Evolutionary conservation across 2,113 vertebrate species (phyloP), one percentile per base, ranked within the genome.

Genomic region (Tetrao urogallus): DNA sequence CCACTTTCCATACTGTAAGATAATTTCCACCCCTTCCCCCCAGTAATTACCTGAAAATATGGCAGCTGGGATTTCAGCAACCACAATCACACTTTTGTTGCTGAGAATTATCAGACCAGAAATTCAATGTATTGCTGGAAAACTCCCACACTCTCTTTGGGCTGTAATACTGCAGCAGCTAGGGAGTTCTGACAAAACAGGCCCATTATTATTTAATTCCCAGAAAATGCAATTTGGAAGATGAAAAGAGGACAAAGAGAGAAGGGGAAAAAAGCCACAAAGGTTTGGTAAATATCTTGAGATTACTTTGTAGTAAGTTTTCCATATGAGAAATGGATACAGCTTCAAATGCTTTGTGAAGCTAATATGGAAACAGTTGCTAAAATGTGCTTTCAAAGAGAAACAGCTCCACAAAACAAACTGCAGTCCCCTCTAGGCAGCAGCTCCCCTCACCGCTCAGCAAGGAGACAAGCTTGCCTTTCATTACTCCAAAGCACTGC

Each of bases 31-130:
- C 89, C 18, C 92, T 88, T 20, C 52, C 90, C 54, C 22, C 54
- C 22, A 93, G 87, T 74, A 96, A 96, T 90, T 95, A 94, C 67
- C 57, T 96, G 79, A 88, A 96, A 96, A 95, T 72, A 92, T 27
- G 42, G 91, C 84, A 94, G 86, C 25, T 83, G 85, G 79, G 84
- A 96, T 86, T 91, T 95, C 58, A 96, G 77, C 61, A 88, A 93
- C 83, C 92, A 76, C 96, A 98, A 94, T 92, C 52, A 88, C 72
- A 70, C 76, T 95, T 95, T 74, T 93, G 47, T 87, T 90, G 67
- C 88, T 2, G 6, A 94, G 80, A 96, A 92, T 89, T 95, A 87
- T 79, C 94, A 77, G 40, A 71, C 19, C n/a, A 87, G 54, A 91
- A 92, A 96, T 82, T 87, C 84, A 97, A 24, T 25, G 73, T 52